Evolutionary conservation across 2,113 vertebrate species (phyloP), one percentile per base, ranked within the genome.

Genomic region (Paradisaea rubra): DNA sequence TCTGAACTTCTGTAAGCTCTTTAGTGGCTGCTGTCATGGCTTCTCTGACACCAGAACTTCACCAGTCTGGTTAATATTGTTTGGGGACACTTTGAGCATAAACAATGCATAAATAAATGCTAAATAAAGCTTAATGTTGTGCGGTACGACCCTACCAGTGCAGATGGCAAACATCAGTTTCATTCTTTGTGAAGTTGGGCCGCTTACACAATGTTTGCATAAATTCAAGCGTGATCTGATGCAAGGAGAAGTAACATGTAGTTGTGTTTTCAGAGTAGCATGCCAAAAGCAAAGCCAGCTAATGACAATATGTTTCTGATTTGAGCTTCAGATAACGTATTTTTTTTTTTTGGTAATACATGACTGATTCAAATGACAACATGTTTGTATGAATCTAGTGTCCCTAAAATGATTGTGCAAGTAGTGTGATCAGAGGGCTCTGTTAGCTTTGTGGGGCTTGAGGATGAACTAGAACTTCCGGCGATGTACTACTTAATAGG

Each of bases 81-180:
- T 79, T 93, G 87, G 53, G 81, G 44, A 76, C 74, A 63, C 24
- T 60, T 61, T 31, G 30, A 91, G 33, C 37, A 35, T 80, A 52
- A 73, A 85, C 77, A 57, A 24, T n/a, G n/a, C n/a, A n/a, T n/a
- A n/a, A n/a, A n/a, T n/a, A n/a, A n/a, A n/a, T 37, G 42, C 74
- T 70, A 80, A 66, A 66, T 73, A 83, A 90, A 88, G 56, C 54
- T 59, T 52, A 12, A n/a, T 56, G 45, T 68, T 91, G 33, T 90
- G 76, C 54, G 23, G 13, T 49, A 8, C 59, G 79, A 11, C 47
- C 41, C 45, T 61, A 35, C n/a, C 47, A 86, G 47, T 77, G 78
- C 74, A 83, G 91, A 88, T 85, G 47, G 66, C 78, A 90, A 92
- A 83, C 47, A 86, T 64, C 79, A 91, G 76, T 87, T 93, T 86